Percentiles rank a stretch among this genome's conserved stretches.
Evolutionary conservation across 2,113 vertebrate species (phyloP).

Genomic region (Ploceus nigricollis): DNA sequence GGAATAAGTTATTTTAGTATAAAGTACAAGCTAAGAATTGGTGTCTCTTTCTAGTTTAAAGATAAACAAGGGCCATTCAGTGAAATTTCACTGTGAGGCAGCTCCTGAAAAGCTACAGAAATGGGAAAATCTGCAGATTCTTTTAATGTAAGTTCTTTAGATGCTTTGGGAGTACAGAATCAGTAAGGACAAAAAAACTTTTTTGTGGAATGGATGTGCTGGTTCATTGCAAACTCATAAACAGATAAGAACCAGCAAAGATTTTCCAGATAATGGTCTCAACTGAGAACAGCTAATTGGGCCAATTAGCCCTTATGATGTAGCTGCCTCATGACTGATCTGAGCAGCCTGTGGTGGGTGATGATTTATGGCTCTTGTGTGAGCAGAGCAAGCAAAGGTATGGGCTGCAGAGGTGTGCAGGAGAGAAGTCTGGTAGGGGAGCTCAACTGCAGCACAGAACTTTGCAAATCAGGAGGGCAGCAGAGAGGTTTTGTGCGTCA

Average conservation of each 20-base stretch:
- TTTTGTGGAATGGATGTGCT: conserved; percentile 4
- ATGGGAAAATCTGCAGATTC: conserved; percentile 19
- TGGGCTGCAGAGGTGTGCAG: not conserved
- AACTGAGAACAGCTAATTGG: conserved; percentile 50
- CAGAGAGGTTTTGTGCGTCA: not conserved
- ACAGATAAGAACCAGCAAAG: conserved; percentile 55
- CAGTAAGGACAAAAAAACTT: not conserved
- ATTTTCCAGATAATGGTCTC: conserved; percentile 57
- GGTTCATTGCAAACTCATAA: conserved; percentile 39
- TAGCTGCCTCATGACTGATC: conserved; percentile 41
- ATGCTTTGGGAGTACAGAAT: conserved; percentile 46
- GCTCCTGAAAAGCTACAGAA: conserved; percentile 25
- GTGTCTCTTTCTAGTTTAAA: not conserved
- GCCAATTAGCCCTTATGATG: conserved; percentile 45
- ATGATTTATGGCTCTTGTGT: not conserved
- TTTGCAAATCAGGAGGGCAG: not conserved
- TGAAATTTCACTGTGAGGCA: not conserved
- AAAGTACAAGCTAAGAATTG: not conserved
- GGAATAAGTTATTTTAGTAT: not conserved
- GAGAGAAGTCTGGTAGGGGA: not conserved
- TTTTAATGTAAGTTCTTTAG: not conserved
- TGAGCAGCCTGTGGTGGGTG: not conserved
- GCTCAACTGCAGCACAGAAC: not conserved
- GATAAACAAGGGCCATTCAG: not conserved
- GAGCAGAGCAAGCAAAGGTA: not conserved